Conservation (phyloP, 2,797 vertebrate species). For the Karalla daura region DNA sequence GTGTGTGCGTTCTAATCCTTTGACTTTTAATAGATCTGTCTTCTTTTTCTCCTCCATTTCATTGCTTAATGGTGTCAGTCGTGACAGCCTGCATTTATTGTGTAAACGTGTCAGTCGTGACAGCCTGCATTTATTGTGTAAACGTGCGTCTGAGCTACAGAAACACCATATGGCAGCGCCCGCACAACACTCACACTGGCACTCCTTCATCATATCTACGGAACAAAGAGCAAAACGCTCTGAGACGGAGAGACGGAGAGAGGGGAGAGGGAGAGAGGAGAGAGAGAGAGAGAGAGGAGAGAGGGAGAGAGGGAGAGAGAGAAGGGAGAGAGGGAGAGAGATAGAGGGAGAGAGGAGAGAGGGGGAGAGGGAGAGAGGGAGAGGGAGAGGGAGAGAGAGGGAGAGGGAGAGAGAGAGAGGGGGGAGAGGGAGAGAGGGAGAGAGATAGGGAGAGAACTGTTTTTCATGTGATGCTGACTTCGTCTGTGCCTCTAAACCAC, state of each 20-base stretch:
- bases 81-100: conserved; percentile 16
- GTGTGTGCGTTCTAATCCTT: conserved; percentile 32
- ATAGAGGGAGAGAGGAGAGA: too few relatives aligned
- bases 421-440: too few relatives aligned
- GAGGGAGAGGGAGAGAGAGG: too few relatives aligned
- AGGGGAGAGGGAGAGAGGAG: too few relatives aligned
- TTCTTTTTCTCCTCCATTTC: conserved; percentile 55
- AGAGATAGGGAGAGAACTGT: too few relatives aligned
- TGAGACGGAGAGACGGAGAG: conserved; percentile 12
- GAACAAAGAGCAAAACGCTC: conserved; percentile 24
- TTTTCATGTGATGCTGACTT: too few relatives aligned
- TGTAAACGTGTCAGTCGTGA: conserved; percentile 44
- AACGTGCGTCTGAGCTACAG: conserved; percentile 47
- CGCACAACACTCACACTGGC: conserved; percentile 10
- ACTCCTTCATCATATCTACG: conserved; percentile 3
- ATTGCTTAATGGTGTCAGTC: conserved; percentile 57
- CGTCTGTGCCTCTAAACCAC: too few relatives aligned
- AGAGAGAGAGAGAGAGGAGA: too few relatives aligned
- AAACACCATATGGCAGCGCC: conserved; percentile 61
- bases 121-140: conserved; percentile 17
- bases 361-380: too few relatives aligned
- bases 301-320: too few relatives aligned
- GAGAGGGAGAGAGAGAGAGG: too few relatives aligned
- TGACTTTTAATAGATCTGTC: conserved; percentile 45
- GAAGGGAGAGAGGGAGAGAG: too few relatives aligned